Percentiles rank a stretch among this genome's conserved stretches.
Conservation (phyloP, 2,797 vertebrate species). For the Buceros bicornis region DNA sequence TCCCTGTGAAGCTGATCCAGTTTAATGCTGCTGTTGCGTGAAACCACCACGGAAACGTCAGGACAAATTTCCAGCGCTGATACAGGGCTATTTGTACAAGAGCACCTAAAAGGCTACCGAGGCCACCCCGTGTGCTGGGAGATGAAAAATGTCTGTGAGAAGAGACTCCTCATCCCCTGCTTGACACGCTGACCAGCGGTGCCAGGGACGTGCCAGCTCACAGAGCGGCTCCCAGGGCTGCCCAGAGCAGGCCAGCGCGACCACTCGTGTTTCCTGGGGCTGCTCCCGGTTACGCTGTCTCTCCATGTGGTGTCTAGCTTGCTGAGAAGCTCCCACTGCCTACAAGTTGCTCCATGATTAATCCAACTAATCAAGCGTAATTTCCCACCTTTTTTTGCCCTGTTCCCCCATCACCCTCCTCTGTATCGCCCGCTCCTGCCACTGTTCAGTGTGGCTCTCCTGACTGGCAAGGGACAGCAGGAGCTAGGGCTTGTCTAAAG, state of each 20-base stretch:
- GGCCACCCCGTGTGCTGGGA: neutral
- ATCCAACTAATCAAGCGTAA: fast-evolving
- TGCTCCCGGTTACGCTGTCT: neutral
- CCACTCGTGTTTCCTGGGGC: neutral
- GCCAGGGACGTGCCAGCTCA: neutral
- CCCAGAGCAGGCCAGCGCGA: neutral
- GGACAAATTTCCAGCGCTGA: neutral
- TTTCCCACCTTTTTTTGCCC: neutral
- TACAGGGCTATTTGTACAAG: fast-evolving
- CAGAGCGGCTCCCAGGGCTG: neutral
- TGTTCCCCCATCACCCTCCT: neutral
- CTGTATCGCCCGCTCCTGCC: fast-evolving
- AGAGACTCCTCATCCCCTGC: neutral
- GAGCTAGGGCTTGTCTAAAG: neutral
- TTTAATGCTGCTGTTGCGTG: neutral
- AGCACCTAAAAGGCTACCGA: neutral
- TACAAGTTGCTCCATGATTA: neutral
- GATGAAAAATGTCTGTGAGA: neutral
- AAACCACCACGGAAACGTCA: neutral
- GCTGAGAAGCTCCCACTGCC: neutral
- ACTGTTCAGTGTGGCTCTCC: neutral
- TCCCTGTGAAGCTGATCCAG: neutral
- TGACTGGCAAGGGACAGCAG: neutral
- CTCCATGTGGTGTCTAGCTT: fast-evolving
- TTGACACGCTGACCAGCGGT: fast-evolving